Evolutionary conservation across 2,888 invertebrate genomes (phyloP), one percentile per base, ranked within the genome.

Genomic region (Ryuthela nishihirai): DNA sequence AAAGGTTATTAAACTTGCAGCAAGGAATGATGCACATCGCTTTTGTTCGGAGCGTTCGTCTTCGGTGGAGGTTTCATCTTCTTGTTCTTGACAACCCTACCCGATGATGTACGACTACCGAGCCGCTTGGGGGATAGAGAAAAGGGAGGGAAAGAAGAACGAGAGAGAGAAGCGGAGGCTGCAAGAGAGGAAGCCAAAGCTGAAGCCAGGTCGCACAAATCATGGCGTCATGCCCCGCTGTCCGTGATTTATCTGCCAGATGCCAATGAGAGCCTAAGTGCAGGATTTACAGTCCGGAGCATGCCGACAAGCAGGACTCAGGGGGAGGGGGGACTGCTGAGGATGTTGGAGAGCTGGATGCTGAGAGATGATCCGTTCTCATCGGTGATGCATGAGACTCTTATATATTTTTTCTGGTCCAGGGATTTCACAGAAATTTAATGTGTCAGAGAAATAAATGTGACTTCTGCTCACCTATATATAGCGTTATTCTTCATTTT

Each of bases 261-360:
- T 59, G 59, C 59, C 59, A 59, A 59, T 59, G 59, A 59, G 48
- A 59, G 47, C 43, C 59, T 59, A 59, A 59, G 59, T 59, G 59
- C 45, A 53, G 59, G 59, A 59, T 59, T 59, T 59, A 59, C 59
- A 53, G 59, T 53, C 52, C 23, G 42, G 56, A 52, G 46, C 45
- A 58, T 58, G 56, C 56, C 56, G 56, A 58, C 50, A 58, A 52
- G 52, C 50, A 45, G 36, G 35, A 38, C 36, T 41, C 45, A 7
- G 5, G 35, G 32, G 23, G 44, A 41, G 39, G 23, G 41, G 45
- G 41, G n/a, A n/a, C n/a, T n/a, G n/a, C n/a, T n/a, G n/a, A n/a
- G n/a, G n/a, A n/a, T n/a, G n/a, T n/a, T n/a, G n/a, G n/a, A n/a
- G n/a, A n/a, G n/a, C 46, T 15, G 46, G 50, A 41, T 53, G 59